Evolutionary conservation across 2,888 invertebrate species (phyloP).

Genomic region (Meganola albula): DNA sequence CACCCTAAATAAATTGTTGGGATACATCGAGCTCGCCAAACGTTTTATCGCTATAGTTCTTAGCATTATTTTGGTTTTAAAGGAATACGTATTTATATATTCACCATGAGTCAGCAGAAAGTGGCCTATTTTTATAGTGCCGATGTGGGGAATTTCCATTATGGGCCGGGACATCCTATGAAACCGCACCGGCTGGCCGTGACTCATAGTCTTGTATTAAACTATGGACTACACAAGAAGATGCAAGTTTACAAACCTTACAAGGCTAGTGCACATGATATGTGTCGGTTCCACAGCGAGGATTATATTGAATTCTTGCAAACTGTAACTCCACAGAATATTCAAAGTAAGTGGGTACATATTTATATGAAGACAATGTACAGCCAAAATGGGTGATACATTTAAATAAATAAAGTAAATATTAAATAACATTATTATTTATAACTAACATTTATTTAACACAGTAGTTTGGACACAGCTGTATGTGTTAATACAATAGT

Average conservation of each 20-base stretch:
- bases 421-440: too few relatives aligned
- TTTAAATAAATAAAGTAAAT: too few relatives aligned
- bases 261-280: slow-evolving; percentile 95
- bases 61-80: slow-evolving; percentile 79
- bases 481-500: too few relatives aligned
- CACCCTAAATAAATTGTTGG: slow-evolving; percentile 43
- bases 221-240: slow-evolving; percentile 97
- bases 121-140: slow-evolving; percentile 98
- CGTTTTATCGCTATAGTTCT: slow-evolving; percentile 81
- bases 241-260: slow-evolving; percentile 98
- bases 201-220: slow-evolving; percentile 96
- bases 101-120: slow-evolving; percentile 75
- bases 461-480: too few relatives aligned
- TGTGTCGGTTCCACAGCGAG: slow-evolving; percentile 98
- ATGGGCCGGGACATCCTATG: slow-evolving; percentile 99
- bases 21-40: slow-evolving; percentile 78
- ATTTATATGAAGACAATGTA: too few relatives aligned
- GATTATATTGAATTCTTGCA: slow-evolving; percentile 98
- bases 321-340: slow-evolving; percentile 96
- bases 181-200: slow-evolving; percentile 97
- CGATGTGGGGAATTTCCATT: slow-evolving; percentile 99
- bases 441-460: too few relatives aligned
- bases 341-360: slow-evolving; percentile 86
- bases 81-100: slow-evolving; percentile 75
- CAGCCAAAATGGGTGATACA: too few relatives aligned